Percentiles rank a stretch among this genome's conserved stretches.
phyloP scores from a whole-genome alignment of 2,888 invertebrate species.

The Onthophagus sagittarius region DNA sequence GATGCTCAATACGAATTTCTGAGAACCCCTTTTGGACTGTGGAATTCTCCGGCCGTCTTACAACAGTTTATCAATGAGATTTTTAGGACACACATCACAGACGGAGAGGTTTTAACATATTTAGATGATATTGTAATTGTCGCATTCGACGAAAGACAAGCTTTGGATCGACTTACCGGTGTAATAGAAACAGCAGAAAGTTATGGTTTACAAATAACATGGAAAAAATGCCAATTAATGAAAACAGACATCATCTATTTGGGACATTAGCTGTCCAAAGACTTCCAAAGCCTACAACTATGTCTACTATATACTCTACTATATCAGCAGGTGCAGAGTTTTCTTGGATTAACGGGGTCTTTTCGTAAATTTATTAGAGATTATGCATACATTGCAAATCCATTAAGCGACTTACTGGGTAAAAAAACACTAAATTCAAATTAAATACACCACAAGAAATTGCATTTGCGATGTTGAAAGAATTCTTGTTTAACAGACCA shows the following conservation, averaged over 20 bases:
- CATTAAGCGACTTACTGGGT: neutral
- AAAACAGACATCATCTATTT: no score
- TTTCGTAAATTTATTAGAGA: no score
- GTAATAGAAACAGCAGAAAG: constrained; percentile 24
- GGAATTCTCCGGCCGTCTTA: constrained; percentile 15
- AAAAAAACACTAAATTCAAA: constrained; percentile 25
- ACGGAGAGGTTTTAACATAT: constrained; percentile 23
- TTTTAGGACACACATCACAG: constrained; percentile 31
- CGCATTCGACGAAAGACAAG: constrained; percentile 28
- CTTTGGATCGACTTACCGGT: constrained; percentile 27
- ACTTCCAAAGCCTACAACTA: neutral
- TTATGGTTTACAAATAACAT: constrained; percentile 36
- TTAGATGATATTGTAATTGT: constrained; percentile 27
- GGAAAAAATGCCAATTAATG: constrained; percentile 39
- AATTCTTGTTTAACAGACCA: constrained; percentile 24
- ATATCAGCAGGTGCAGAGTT: no score
- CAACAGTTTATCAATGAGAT: constrained; percentile 23
- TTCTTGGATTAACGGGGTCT: no score
- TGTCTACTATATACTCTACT: no score
- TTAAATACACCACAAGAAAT: constrained; percentile 22
- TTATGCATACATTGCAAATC: no score
- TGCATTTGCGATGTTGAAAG: constrained; percentile 27
- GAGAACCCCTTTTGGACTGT: no score
- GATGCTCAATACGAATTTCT: no score
- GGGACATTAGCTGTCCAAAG: no score